phyloP scores from a whole-genome alignment of 2,113 vertebrate species.

The Pachycephala philippinensis region DNA sequence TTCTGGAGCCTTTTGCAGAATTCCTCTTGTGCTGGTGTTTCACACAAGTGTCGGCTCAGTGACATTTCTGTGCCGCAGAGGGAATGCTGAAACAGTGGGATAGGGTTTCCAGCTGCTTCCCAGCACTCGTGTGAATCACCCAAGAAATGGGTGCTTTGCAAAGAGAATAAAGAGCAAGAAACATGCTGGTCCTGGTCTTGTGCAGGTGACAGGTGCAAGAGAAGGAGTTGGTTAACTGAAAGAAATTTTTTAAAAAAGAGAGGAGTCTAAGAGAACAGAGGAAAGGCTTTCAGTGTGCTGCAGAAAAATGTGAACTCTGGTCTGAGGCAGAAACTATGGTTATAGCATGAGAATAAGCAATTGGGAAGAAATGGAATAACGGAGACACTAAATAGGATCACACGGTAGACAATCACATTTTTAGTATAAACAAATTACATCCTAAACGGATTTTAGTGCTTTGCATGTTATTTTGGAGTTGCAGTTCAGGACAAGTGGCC shows the following conservation, averaged over 20 bases:
- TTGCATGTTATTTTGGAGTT: background rate
- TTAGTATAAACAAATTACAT: background rate
- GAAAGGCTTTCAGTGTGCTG: background rate
- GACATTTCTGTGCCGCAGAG: accelerated
- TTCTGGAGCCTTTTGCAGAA: background rate
- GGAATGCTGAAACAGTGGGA: background rate
- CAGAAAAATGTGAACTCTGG: background rate
- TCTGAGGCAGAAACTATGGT: background rate
- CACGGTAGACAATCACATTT: background rate
- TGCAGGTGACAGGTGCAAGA: background rate
- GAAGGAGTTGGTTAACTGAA: background rate
- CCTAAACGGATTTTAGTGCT: background rate
- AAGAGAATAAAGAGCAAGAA: background rate
- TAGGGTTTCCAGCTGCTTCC: background rate
- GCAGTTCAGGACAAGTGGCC: background rate
- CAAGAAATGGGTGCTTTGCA: background rate
- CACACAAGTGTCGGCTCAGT: accelerated
- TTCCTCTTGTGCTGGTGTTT: background rate
- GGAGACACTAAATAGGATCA: background rate
- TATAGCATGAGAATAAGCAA: background rate
- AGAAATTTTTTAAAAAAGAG: background rate
- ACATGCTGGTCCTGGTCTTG: background rate
- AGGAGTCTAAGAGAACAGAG: background rate
- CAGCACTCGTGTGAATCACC: background rate
- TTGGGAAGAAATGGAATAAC: background rate